Evolutionary conservation across 2,113 vertebrate species (phyloP), one percentile per base, ranked within the genome.

Genomic region (Vulpes lagopus): DNA sequence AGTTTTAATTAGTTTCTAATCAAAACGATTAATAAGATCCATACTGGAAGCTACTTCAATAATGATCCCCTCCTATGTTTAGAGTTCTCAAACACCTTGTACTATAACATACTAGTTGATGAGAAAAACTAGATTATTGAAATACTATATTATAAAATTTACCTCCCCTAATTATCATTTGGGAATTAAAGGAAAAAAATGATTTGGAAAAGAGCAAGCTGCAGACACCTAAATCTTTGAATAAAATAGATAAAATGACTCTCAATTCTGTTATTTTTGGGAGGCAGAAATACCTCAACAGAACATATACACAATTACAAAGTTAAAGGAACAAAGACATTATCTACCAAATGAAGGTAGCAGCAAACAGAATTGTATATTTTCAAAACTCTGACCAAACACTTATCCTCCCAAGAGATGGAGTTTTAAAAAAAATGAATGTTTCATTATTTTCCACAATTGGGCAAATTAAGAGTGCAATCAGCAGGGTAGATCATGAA

Each of bases 381-480:
- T 88, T 96, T 69, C 27, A 97, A 69, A 73, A 80, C 19, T 85
- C 22, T 43, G 27, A 79, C 15, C 35, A 76, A 96, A 88, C 17
- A 60, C 7, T 59, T 30, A 88, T 5, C 85, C 59, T 92, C 49
- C 89, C 19, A 73, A 96, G 14, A 76, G 14, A 94, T 32, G 6
- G 1, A 11, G 8, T 74, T 69, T 84, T 22, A 3, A n/a, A 74
- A 91, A 91, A 74, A 71, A 3, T 17, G 12, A 60, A 79, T 79
- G 10, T 20, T 65, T 79, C 11, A 43, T 30, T 92, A 78, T 71
- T 85, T 94, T 67, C 17, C 38, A 67, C 43, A 73, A 30, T 11
- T 83, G 32, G 19, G 11, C 2, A 82, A 90, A 85, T 86, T 95
- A 84, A 83, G 25, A 80, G 64, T 25, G 19, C 55, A 88, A 59